These are phyloP conservation scores for Portevinia maculata DNA, from an alignment of 2,888 invertebrate species.

Conservation along the genomic window DNA sequence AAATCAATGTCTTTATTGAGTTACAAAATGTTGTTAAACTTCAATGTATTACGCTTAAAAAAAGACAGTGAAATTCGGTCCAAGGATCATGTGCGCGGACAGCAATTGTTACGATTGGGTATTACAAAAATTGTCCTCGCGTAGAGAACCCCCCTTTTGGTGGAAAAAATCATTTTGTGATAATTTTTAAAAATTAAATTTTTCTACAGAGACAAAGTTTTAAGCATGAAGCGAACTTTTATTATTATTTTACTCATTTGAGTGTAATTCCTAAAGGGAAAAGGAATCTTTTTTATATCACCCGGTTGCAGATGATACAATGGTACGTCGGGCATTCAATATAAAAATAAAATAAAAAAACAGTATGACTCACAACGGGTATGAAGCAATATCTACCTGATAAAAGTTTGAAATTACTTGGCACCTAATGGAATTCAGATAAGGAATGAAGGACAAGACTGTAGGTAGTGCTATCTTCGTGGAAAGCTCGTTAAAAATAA, in stretches of 20 bases:
- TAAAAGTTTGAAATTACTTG: constrained; percentile 71
- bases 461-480: not conserved
- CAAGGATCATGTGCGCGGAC: constrained; percentile 55
- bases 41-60: constrained; percentile 47
- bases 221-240: constrained; percentile 66
- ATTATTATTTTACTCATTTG: constrained; percentile 73
- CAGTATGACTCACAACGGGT: constrained; percentile 3
- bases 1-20: constrained; percentile 69
- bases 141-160: not conserved
- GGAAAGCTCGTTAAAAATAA: constrained; percentile 17
- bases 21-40: constrained; percentile 69
- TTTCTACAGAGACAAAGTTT: constrained; percentile 63
- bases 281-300: constrained; percentile 10
- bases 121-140: constrained; percentile 34
- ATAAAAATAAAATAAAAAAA: constrained; percentile 20
- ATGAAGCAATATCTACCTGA: constrained; percentile 44
- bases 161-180: constrained; percentile 67
- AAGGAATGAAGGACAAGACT: constrained; percentile 7
- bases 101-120: constrained; percentile 64
- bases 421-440: constrained; percentile 54
- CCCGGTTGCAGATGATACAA: constrained; percentile 40
- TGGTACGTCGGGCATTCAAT: constrained; percentile 5
- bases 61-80: constrained; percentile 54
- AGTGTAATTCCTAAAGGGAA: constrained; percentile 65
- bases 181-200: constrained; percentile 68